Evolutionary conservation across 2,888 invertebrate species (phyloP).

Genomic region (Polyommatus iphigenia): DNA sequence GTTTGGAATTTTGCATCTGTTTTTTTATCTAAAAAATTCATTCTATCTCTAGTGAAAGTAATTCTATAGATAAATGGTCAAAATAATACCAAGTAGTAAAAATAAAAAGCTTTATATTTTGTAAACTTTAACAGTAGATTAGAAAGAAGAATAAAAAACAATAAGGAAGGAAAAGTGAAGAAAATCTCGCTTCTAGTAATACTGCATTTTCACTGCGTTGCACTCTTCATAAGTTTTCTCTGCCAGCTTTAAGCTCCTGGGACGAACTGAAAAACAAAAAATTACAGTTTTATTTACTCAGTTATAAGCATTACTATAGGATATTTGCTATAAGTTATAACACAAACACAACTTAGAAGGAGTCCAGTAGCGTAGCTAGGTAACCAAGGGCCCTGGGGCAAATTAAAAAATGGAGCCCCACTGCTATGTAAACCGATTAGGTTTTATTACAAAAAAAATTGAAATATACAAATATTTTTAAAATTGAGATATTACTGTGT

Average conservation of each 20-base stretch:
- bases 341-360: too few species aligned
- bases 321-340: too few species aligned
- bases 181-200: not conserved
- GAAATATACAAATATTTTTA: too few species aligned
- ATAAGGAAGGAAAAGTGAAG: not conserved
- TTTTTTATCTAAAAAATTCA: not conserved
- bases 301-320: not conserved
- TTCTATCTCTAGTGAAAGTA: not conserved
- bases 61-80: too few species aligned
- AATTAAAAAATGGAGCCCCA: too few species aligned
- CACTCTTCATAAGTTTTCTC: not conserved
- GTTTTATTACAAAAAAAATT: too few species aligned
- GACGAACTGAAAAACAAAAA: conserved; percentile 11
- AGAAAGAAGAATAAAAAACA: not conserved
- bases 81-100: not conserved
- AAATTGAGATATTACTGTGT: too few species aligned
- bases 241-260: not conserved
- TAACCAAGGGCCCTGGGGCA: too few species aligned
- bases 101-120: conserved; percentile 16
- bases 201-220: not conserved
- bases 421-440: too few species aligned
- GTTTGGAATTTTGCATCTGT: too few species aligned
- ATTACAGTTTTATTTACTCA: not conserved
- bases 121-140: not conserved
- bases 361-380: too few species aligned